Evolutionary conservation across 2,113 vertebrate species (phyloP), one percentile per base, ranked within the genome.

Genomic region (Cheilinus undulatus): DNA sequence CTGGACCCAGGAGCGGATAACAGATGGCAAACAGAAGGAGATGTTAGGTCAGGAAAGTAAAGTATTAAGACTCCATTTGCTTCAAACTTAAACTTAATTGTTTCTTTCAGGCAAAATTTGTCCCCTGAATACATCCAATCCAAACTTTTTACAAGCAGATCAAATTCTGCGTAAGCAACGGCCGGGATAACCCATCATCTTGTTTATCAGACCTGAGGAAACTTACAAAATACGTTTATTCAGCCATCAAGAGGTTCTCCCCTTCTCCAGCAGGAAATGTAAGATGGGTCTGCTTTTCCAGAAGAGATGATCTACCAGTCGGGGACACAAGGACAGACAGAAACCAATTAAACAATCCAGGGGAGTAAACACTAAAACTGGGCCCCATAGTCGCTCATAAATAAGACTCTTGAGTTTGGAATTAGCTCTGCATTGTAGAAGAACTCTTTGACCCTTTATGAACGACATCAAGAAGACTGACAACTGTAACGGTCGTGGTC

Each of bases 1-100:
- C 10, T 12, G 38, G 40, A 66, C 27, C 38, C 49, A 69, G 23
- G 23, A 56, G 59, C 62, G 58, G 38, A 58, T 22, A 58, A 64
- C 58, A 26, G 46, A 74, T 0, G 27, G 38, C 20, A 28, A 34
- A 58, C 15, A 15, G n/a, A 46, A 3, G 38, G 54, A 17, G 14
- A 11, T 12, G 11, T 46, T n/a, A 65, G 8, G 27, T 50, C 28
- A 26, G 9, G 67, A 68, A 11, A 45, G 22, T n/a, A n/a, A 19
- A 24, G 32, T 8, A 34, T 3, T 20, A 34, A 32, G 8, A 2
- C 7, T 28, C 7, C 38, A 68, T 52, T 27, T 11, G 19, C 30
- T 7, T 30, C 7, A 8, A 13, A 22, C 23, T 24, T 10, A 43
- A 1, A 0, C 38, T 40, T 40, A 14, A 15, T 40, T 15, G 14